phyloP scores from a whole-genome alignment of 2,113 vertebrate genomes.

The Hyaena hyaena region DNA sequence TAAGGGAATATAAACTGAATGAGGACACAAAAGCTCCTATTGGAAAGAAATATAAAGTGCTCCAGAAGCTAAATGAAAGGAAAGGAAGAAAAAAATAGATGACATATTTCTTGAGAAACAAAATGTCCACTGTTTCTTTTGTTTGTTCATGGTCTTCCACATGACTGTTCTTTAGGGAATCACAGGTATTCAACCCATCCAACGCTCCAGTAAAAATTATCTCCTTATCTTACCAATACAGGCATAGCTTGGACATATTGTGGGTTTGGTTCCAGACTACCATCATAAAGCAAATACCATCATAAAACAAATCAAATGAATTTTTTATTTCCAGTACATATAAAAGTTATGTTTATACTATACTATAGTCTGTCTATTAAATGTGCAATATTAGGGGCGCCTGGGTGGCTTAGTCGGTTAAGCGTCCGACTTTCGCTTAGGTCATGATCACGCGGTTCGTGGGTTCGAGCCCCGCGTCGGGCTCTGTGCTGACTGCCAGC shows the following conservation, averaged over 20 bases:
- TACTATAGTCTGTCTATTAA: background rate
- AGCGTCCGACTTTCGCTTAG: too few relatives aligned
- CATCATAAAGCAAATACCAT: background rate
- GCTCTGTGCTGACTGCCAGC: too few relatives aligned
- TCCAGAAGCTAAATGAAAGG: background rate
- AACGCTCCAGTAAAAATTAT: background rate
- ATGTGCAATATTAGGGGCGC: background rate
- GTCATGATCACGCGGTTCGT: too few relatives aligned
- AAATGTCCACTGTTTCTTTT: background rate
- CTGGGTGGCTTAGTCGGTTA: too few relatives aligned
- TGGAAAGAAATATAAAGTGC: conserved; percentile 1
- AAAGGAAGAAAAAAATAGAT: conserved; percentile 14
- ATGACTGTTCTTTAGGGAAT: background rate
- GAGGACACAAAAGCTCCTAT: background rate
- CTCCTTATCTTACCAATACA: background rate
- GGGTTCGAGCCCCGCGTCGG: too few relatives aligned
- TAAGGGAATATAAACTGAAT: conserved; percentile 30
- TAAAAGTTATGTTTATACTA: background rate
- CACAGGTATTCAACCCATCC: background rate
- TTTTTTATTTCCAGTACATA: background rate
- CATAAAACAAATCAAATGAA: background rate
- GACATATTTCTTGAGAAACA: conserved; percentile 19
- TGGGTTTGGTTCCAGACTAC: background rate
- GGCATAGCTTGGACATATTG: background rate
- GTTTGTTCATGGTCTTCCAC: background rate